Conservation (phyloP, 2,888 invertebrate species). For the Pasiphila rectangulata region DNA sequence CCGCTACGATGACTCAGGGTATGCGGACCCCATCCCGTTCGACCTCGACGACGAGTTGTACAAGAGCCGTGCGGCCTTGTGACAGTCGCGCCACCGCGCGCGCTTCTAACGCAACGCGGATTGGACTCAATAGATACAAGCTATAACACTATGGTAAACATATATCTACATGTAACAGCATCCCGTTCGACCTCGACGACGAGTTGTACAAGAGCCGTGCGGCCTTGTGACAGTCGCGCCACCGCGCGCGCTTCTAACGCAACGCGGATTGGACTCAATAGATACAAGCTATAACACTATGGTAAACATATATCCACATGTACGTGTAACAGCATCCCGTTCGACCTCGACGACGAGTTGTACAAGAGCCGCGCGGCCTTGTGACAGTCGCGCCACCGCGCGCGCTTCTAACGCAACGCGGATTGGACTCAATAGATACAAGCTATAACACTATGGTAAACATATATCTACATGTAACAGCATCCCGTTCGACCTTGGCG, state of each 20-base stretch:
- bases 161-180: not conserved
- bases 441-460: not conserved
- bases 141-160: not conserved
- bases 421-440: not conserved
- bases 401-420: constrained; percentile 57
- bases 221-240: too few species aligned
- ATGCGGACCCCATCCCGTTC: constrained; percentile 83
- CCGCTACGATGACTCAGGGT: constrained; percentile 87
- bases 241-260: too few species aligned
- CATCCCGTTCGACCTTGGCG: not conserved
- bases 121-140: not conserved
- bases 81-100: constrained; percentile 74
- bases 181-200: not conserved
- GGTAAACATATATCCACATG: too few species aligned
- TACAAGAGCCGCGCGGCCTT: constrained; percentile 82
- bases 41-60: constrained; percentile 86
- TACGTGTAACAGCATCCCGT: too few species aligned
- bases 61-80: constrained; percentile 82
- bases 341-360: constrained; percentile 85
- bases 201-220: too few species aligned
- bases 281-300: too few species aligned
- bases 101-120: constrained; percentile 53
- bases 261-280: too few species aligned
- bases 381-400: constrained; percentile 76
- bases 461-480: not conserved